Conservation (phyloP, 2,888 invertebrate genomes). For the Himalopsyche anomala region DNA sequence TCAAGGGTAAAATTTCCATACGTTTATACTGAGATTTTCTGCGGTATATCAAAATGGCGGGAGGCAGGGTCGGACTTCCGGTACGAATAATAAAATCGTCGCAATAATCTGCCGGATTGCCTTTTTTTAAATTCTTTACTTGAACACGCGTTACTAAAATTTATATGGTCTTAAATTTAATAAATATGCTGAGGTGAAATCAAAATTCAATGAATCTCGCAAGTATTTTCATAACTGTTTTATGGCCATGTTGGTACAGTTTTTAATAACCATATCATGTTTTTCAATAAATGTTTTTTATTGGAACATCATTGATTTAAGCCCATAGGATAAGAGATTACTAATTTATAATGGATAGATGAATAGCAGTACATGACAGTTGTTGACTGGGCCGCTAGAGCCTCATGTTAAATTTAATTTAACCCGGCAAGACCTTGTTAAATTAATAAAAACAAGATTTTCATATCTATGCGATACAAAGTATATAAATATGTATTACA, state of each 20-base stretch:
- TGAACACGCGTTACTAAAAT: neutral
- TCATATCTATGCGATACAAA: too few relatives aligned
- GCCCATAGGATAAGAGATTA: too few relatives aligned
- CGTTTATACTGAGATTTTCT: neutral
- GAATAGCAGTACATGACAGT: too few relatives aligned
- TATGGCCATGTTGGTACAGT: neutral
- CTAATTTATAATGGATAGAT: too few relatives aligned
- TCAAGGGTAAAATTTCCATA: neutral
- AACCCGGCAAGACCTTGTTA: too few relatives aligned
- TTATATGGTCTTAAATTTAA: neutral
- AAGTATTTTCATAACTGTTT: neutral
- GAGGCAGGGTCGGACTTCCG: neutral
- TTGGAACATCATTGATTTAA: too few relatives aligned
- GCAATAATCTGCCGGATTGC: neutral
- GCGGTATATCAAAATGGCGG: conserved; percentile 4
- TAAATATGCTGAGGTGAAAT: neutral
- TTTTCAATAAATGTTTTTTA: too few relatives aligned
- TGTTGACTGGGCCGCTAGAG: too few relatives aligned
- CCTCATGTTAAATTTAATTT: too few relatives aligned
- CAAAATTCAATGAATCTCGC: neutral
- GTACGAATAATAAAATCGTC: neutral
- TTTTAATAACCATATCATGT: too few relatives aligned
- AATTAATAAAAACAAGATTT: too few relatives aligned
- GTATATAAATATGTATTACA: too few relatives aligned
- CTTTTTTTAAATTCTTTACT: neutral